Evolutionary conservation across 2,888 invertebrate species (phyloP).

Genomic region (Disparrhopalites patrizii): DNA sequence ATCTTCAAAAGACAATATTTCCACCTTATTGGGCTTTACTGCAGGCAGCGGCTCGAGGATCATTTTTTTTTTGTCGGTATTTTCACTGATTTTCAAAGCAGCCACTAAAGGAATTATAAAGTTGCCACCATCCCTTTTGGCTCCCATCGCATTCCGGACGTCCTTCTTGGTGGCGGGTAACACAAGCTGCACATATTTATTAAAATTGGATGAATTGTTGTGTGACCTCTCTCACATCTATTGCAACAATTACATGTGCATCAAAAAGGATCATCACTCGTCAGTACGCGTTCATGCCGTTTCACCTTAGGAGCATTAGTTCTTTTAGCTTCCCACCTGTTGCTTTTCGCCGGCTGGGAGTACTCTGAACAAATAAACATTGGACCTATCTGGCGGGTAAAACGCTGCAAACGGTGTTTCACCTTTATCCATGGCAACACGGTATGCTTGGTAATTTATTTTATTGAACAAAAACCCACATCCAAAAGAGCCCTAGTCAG

Average conservation of each 20-base stretch:
- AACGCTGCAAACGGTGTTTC: constrained; percentile 44
- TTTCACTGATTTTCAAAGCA: constrained; percentile 6
- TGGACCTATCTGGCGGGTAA: constrained; percentile 33
- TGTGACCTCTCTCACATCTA: no score
- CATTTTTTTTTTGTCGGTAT: not conserved
- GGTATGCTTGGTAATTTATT: constrained; percentile 33
- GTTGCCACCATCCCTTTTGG: constrained; percentile 7
- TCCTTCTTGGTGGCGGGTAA: constrained; percentile 29
- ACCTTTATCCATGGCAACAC: constrained; percentile 30
- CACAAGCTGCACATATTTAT: constrained; percentile 26
- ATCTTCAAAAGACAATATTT: constrained; percentile 19
- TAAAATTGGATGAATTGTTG: not conserved
- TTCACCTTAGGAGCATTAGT: not conserved
- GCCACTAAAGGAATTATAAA: constrained; percentile 25
- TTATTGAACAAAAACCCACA: constrained; percentile 39
- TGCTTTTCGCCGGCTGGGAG: constrained; percentile 31
- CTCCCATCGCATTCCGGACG: constrained; percentile 17
- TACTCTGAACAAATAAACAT: constrained; percentile 37
- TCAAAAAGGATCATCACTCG: no score
- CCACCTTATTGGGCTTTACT: constrained; percentile 17
- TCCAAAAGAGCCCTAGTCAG: constrained; percentile 27
- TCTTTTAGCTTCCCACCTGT: constrained; percentile 31
- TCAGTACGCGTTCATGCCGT: no score
- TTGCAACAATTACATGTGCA: no score
- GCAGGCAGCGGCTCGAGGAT: constrained; percentile 22